Percentiles rank a stretch among this genome's conserved stretches.
Evolutionary conservation across 2,113 vertebrate species (phyloP).

Genomic region (Arenaria interpres): DNA sequence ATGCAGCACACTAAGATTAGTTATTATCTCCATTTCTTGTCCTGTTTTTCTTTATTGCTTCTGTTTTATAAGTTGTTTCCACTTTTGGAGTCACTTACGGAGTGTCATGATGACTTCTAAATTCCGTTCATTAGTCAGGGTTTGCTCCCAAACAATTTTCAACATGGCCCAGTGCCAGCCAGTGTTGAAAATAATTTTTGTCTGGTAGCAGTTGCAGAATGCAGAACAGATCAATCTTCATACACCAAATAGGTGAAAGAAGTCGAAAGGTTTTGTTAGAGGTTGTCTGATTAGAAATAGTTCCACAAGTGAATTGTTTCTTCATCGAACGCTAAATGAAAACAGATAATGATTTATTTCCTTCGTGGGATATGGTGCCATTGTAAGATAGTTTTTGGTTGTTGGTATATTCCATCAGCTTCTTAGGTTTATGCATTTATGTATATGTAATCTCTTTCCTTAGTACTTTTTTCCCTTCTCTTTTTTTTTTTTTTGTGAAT

Average conservation of each 20-base stretch:
- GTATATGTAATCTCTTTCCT: not conserved
- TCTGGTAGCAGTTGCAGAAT: not conserved
- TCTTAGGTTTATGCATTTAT: conserved; percentile 30
- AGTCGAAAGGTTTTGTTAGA: not conserved
- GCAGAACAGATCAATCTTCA: not conserved
- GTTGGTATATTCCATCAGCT: not conserved
- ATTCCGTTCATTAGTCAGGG: not conserved
- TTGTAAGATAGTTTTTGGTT: conserved; percentile 1
- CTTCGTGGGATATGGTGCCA: not conserved
- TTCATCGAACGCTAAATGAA: conserved; percentile 14
- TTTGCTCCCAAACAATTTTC: not conserved
- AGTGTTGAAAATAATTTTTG: not conserved
- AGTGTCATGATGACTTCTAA: not conserved
- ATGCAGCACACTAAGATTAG: not conserved
- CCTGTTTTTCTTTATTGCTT: not conserved
- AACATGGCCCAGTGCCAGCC: not conserved
- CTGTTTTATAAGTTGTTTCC: not conserved
- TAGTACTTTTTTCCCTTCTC: not conserved
- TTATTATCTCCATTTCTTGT: not conserved
- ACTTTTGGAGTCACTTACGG: not conserved
- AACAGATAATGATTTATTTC: conserved; percentile 38
- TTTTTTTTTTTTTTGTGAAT: not conserved
- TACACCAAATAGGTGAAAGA: not conserved
- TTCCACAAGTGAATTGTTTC: conserved; percentile 27
- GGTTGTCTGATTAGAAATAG: not conserved